phyloP scores from a whole-genome alignment of 2,888 invertebrate genomes.

The Chironomus tentans region DNA sequence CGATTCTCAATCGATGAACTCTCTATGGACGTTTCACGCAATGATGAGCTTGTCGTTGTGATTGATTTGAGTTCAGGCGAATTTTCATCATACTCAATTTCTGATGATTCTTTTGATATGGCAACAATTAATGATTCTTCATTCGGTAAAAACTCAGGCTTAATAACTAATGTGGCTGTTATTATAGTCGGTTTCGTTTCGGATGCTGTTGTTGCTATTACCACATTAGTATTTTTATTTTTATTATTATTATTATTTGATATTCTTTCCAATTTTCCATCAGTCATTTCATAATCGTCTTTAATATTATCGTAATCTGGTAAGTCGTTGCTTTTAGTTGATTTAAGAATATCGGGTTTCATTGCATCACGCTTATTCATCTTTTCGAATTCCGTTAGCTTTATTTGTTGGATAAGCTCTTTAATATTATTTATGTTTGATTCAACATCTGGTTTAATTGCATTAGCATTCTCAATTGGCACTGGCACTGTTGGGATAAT shows the following conservation, averaged over 20 bases:
- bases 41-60: constrained; percentile 12
- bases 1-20: constrained; percentile 1
- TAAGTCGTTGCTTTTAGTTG: constrained; percentile 27
- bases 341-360: constrained; percentile 15
- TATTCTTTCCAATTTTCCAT: constrained; percentile 18
- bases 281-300: constrained; percentile 28
- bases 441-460: constrained; percentile 13
- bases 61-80: not conserved
- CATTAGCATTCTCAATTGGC: not conserved
- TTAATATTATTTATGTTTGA: constrained; percentile 25
- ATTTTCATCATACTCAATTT: constrained; percentile 1
- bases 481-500: not conserved
- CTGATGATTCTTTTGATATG: not conserved
- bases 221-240: no score
- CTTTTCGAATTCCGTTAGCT: constrained; percentile 20
- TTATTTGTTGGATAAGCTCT: constrained; percentile 25
- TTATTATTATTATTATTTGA: not conserved
- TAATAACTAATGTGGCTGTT: not conserved
- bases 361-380: not conserved
- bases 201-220: no score
- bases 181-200: not conserved
- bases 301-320: constrained; percentile 31
- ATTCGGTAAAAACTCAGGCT: not conserved
- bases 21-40: constrained; percentile 23
- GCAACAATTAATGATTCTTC: not conserved